Percentiles rank a stretch among this genome's conserved stretches.
These are phyloP conservation scores for Cebidichthys violaceus DNA, from an alignment of 2,113 vertebrate genomes.

Conservation along the genomic window DNA sequence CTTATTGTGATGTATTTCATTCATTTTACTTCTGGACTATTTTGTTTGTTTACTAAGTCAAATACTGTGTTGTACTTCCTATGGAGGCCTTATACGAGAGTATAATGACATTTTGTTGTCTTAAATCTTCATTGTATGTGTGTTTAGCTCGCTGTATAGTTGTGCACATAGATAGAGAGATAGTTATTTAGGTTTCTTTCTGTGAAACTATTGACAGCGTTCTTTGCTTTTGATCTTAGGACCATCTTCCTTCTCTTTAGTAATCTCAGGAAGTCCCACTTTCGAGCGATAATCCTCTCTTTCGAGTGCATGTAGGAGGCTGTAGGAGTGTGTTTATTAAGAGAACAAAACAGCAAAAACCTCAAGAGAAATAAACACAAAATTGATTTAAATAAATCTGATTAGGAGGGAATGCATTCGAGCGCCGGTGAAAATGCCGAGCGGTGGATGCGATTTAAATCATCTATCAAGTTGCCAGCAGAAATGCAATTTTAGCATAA, in stretches of 20 bases:
- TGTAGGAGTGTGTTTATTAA: conserved; percentile 67
- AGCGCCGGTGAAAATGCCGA: conserved; percentile 43
- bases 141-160: not conserved
- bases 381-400: conserved; percentile 74
- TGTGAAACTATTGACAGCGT: not conserved
- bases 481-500: conserved; percentile 69
- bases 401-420: conserved; percentile 55
- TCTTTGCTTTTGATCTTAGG: not conserved
- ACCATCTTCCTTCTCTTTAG: not conserved
- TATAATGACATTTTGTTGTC: not conserved
- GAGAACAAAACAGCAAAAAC: conserved; percentile 67
- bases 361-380: conserved; percentile 65
- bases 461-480: conserved; percentile 62
- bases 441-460: conserved; percentile 54
- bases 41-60: not conserved
- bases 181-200: not conserved
- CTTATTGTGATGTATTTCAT: no score
- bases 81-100: not conserved
- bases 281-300: conserved; percentile 45
- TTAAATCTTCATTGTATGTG: not conserved
- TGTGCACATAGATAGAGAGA: not conserved
- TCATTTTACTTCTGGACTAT: no score
- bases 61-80: not conserved
- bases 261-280: conserved; percentile 29
- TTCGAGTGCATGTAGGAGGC: conserved; percentile 15